A percentile compares a stretch with the other conserved stretches of the same genome.
Evolutionary conservation across 2,113 vertebrate species (phyloP).

Genomic region (Meriones unguiculatus): DNA sequence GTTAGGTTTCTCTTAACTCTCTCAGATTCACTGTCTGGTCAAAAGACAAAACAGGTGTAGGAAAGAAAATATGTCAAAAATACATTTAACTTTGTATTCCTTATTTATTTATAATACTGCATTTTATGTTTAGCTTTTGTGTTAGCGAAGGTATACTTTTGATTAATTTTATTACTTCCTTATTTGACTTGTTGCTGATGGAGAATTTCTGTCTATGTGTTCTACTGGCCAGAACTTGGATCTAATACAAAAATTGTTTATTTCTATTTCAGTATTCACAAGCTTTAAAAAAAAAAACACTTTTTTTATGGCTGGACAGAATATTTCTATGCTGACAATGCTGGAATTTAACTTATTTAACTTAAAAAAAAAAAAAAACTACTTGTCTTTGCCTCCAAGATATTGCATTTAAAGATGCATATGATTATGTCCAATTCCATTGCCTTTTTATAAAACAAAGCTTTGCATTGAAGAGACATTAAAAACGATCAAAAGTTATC

Average conservation of each 20-base stretch:
- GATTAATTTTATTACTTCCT: not conserved
- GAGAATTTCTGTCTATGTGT: not conserved
- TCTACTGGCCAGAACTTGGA: not conserved
- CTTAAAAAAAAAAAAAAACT: not conserved
- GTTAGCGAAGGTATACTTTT: not conserved
- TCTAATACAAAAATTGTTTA: not conserved
- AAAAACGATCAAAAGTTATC: not conserved
- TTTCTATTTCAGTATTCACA: not conserved
- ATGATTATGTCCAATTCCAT: not conserved
- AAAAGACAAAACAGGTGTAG: no score
- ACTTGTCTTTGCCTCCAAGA: not conserved
- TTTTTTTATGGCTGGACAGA: not conserved
- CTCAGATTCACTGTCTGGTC: not conserved
- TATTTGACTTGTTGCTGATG: not conserved
- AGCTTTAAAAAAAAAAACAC: no score
- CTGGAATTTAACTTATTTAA: not conserved
- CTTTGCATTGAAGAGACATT: not conserved
- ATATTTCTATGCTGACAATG: not conserved
- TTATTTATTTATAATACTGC: not conserved
- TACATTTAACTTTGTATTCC: not conserved
- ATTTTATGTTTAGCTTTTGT: not conserved
- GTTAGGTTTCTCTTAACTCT: no score
- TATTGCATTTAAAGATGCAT: not conserved
- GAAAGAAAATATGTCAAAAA: not conserved
- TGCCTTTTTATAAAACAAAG: not conserved